Percentiles rank a stretch among this genome's conserved stretches.
phyloP scores from a whole-genome alignment of 2,797 vertebrate genomes.

The Sternotherus odoratus region DNA sequence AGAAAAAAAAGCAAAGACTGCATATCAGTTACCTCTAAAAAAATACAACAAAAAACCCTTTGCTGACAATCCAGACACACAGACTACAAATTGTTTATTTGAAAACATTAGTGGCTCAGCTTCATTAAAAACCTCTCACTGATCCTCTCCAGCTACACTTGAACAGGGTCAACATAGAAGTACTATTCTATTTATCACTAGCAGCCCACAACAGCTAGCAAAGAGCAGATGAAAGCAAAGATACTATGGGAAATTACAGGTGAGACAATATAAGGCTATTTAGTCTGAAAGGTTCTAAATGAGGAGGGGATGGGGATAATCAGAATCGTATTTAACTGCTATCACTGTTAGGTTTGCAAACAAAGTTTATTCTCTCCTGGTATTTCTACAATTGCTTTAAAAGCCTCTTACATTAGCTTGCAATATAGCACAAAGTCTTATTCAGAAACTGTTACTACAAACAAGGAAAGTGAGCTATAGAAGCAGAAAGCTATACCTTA shows the following conservation, averaged over 20 bases:
- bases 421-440: slow-evolving; percentile 46
- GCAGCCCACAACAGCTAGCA: not conserved
- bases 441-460: not conserved
- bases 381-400: slow-evolving; percentile 59
- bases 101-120: not conserved
- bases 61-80: not conserved
- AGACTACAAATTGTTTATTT: not conserved
- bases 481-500: not conserved
- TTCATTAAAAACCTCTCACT: not conserved
- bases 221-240: not conserved
- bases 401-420: slow-evolving; percentile 56
- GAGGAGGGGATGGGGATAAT: not conserved
- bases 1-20: not conserved
- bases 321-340: slow-evolving; percentile 39
- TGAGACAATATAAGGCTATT: not conserved
- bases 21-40: not conserved
- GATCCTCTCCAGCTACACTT: not conserved
- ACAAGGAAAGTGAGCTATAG: not conserved
- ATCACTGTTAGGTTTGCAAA: slow-evolving; percentile 39
- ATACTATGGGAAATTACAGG: not conserved
- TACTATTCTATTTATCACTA: not conserved
- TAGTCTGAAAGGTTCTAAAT: not conserved
- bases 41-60: not conserved
- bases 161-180: not conserved
- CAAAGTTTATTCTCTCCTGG: slow-evolving; percentile 49